Conservation (phyloP, 2,888 invertebrate genomes). For the Liposcelis brunnea region DNA sequence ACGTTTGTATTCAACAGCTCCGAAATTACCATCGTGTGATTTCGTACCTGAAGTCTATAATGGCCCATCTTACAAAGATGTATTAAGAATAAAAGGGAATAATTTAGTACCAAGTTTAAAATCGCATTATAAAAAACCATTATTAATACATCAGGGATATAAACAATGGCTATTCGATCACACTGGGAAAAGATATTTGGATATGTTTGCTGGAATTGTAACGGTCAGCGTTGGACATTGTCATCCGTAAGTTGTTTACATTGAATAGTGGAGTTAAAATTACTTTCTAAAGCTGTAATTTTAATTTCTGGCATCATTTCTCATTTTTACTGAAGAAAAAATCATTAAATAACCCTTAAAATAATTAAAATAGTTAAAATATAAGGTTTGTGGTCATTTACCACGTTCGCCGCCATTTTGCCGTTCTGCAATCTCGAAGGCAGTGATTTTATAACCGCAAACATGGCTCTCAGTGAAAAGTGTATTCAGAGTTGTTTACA, state of each 20-base stretch:
- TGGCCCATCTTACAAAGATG: conserved; percentile 42
- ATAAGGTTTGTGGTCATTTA: too few species aligned
- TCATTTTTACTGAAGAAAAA: background rate
- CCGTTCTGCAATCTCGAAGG: too few species aligned
- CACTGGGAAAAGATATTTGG: conserved; percentile 71
- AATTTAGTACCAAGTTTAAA: conserved; percentile 53
- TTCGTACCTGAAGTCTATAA: background rate
- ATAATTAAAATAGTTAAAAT: background rate
- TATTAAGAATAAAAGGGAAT: conserved; percentile 37
- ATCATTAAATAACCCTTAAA: background rate
- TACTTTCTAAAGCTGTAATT: conserved; percentile 4
- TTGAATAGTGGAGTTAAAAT: too few species aligned
- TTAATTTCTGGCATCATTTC: background rate
- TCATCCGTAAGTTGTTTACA: conserved; percentile 70
- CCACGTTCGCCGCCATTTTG: too few species aligned
- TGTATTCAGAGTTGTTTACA: too few species aligned
- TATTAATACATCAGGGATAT: conserved; percentile 68
- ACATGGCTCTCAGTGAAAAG: too few species aligned
- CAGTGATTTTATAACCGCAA: too few species aligned
- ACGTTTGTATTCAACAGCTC: background rate
- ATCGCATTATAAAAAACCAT: conserved; percentile 63
- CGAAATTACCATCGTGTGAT: background rate
- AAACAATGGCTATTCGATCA: conserved; percentile 90
- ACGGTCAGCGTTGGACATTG: conserved; percentile 96
- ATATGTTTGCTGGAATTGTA: conserved; percentile 92